These are phyloP conservation scores for Mylabris sibirica DNA, from an alignment of 2,888 invertebrate genomes.

Conservation along the genomic window DNA sequence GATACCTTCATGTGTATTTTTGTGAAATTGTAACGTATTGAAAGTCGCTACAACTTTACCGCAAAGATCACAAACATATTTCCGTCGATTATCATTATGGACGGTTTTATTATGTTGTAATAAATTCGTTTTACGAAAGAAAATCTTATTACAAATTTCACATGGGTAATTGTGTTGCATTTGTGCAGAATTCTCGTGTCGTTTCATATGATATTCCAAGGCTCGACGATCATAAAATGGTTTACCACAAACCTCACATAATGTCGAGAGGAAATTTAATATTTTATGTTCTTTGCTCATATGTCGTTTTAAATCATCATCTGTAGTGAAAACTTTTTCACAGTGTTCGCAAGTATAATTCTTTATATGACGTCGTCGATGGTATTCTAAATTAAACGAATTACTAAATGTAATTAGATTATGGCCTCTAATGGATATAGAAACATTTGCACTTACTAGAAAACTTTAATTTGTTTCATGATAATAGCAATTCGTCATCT, in stretches of 20 bases:
- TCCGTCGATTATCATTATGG: too few relatives aligned
- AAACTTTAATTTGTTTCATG: too few relatives aligned
- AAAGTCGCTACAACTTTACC: too few relatives aligned
- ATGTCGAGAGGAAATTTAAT: background rate
- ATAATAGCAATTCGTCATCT: too few relatives aligned
- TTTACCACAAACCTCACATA: background rate
- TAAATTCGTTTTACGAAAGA: background rate
- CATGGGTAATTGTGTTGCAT: background rate
- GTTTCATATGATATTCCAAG: background rate
- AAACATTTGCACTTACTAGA: too few relatives aligned
- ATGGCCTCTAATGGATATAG: too few relatives aligned
- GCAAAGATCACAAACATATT: too few relatives aligned
- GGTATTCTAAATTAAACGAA: slow-evolving; percentile 1
- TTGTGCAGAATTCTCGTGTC: background rate
- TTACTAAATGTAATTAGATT: slow-evolving; percentile 1
- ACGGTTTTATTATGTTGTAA: slow-evolving; percentile 42
- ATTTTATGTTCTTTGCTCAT: background rate
- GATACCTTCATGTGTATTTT: too few relatives aligned
- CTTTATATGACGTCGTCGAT: background rate
- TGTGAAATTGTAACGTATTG: too few relatives aligned
- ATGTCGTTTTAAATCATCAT: background rate
- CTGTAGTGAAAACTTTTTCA: background rate
- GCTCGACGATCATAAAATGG: background rate
- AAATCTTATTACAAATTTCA: slow-evolving; percentile 1
- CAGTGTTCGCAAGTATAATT: background rate